Percentiles rank a stretch among this genome's conserved stretches.
Conservation (phyloP, 2,888 invertebrate genomes). For the Melikaiella ostensackeni region DNA sequence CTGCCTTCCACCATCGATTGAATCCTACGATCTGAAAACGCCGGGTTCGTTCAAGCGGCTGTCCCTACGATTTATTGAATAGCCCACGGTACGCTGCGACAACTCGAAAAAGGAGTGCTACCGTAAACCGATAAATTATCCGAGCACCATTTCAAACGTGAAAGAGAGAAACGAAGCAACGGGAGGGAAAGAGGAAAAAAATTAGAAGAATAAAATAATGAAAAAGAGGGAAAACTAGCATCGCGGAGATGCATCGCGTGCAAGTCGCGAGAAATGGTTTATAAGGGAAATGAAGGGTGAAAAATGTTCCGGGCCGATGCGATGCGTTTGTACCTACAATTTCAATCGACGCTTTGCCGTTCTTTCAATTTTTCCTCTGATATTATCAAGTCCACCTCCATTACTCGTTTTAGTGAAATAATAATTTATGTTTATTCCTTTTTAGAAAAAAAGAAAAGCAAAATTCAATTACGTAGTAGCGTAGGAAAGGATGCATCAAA, state of each 20-base stretch:
- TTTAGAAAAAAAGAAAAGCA: not conserved
- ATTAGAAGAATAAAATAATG: not conserved
- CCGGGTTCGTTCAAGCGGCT: slow-evolving; percentile 48
- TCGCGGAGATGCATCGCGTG: slow-evolving; percentile 23
- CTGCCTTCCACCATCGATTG: slow-evolving; percentile 41
- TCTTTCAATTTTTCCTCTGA: slow-evolving; percentile 11
- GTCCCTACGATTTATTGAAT: slow-evolving; percentile 48
- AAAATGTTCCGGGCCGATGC: slow-evolving; percentile 6
- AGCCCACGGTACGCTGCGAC: slow-evolving; percentile 40
- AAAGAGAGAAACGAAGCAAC: slow-evolving; percentile 37
- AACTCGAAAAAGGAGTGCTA: slow-evolving; percentile 31
- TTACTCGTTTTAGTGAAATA: not conserved
- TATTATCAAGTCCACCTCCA: not conserved
- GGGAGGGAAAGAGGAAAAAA: not conserved
- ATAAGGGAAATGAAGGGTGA: slow-evolving; percentile 33
- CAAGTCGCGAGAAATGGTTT: slow-evolving; percentile 32
- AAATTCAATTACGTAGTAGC: no score
- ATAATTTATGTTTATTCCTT: slow-evolving; percentile 1
- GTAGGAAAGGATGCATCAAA: not conserved
- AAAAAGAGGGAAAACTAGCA: slow-evolving; percentile 6
- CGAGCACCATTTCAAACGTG: slow-evolving; percentile 40
- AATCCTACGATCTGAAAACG: slow-evolving; percentile 44
- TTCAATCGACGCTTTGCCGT: slow-evolving; percentile 8
- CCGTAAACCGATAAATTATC: slow-evolving; percentile 43
- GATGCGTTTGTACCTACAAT: not conserved